These are phyloP conservation scores for Physocephala rufipes DNA, from an alignment of 2,888 invertebrate genomes.

Conservation along the genomic window DNA sequence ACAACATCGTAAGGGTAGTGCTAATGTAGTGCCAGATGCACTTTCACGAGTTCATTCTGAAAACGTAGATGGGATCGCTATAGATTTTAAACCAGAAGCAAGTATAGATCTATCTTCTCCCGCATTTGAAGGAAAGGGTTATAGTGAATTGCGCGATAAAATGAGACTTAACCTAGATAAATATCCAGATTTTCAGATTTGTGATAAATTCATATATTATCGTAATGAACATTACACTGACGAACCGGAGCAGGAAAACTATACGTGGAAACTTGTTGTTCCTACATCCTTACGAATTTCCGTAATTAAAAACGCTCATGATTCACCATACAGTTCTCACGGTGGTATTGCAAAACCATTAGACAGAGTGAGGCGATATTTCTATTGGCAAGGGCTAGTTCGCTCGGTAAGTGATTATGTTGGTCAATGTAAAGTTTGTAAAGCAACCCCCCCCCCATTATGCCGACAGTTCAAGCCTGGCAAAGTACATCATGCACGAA, in stretches of 20 bases:
- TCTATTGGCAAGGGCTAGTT: no score
- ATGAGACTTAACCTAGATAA: neutral
- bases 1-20: constrained; percentile 3
- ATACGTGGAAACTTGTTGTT: neutral
- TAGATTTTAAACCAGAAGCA: neutral
- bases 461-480: no score
- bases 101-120: neutral
- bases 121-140: neutral
- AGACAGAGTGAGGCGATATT: no score
- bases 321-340: neutral
- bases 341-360: no score
- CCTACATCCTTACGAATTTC: neutral
- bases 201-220: constrained; percentile 3
- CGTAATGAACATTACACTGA: neutral
- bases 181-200: neutral
- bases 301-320: neutral
- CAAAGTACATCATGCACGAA: no score
- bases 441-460: no score
- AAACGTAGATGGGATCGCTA: neutral
- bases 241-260: no score
- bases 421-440: no score
- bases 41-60: constrained; percentile 13
- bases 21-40: constrained; percentile 13
- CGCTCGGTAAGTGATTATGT: no score
- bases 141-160: neutral